A percentile compares a stretch with the other conserved stretches of the same genome.
Conservation (phyloP, 2,113 vertebrate genomes). For the Hippocampus mohnikei region DNA sequence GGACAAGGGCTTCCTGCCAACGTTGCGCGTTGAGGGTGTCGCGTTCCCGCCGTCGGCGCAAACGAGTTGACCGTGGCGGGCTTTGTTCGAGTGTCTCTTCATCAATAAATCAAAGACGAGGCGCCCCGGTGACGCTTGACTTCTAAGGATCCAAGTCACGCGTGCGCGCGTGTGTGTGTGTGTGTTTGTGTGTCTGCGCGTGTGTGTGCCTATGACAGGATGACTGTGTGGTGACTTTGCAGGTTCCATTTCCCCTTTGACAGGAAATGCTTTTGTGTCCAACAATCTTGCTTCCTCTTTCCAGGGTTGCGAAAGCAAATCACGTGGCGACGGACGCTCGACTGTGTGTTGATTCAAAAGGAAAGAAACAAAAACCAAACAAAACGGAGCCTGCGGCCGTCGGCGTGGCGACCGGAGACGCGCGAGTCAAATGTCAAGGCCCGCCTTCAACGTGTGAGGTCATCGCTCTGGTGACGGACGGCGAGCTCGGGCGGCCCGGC, state of each 20-base stretch:
- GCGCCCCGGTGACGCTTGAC: background rate
- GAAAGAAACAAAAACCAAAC: background rate
- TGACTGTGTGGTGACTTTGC: slow-evolving; percentile 17
- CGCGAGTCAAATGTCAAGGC: background rate
- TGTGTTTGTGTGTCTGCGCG: background rate
- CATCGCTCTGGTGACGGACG: background rate
- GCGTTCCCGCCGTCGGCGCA: too few species aligned
- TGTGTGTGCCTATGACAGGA: slow-evolving; percentile 1
- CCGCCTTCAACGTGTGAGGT: background rate
- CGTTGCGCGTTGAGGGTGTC: too few species aligned
- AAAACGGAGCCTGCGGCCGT: background rate
- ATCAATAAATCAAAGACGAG: background rate
- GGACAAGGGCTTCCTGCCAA: background rate
- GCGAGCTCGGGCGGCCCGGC: background rate
- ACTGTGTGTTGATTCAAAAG: background rate
- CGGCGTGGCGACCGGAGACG: background rate
- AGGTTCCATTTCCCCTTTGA: slow-evolving; percentile 42
- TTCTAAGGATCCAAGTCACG: background rate
- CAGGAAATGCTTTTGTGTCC: slow-evolving; percentile 34
- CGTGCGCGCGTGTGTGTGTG: background rate
- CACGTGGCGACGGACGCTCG: background rate
- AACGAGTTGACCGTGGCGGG: too few species aligned
- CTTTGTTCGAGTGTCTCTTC: background rate
- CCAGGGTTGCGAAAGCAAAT: background rate
- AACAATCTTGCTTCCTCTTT: slow-evolving; percentile 46